Percentiles rank a stretch among this genome's conserved stretches.
Conservation (phyloP, 1,140 invertebrate species). For the Stegodyphus dumicola region DNA sequence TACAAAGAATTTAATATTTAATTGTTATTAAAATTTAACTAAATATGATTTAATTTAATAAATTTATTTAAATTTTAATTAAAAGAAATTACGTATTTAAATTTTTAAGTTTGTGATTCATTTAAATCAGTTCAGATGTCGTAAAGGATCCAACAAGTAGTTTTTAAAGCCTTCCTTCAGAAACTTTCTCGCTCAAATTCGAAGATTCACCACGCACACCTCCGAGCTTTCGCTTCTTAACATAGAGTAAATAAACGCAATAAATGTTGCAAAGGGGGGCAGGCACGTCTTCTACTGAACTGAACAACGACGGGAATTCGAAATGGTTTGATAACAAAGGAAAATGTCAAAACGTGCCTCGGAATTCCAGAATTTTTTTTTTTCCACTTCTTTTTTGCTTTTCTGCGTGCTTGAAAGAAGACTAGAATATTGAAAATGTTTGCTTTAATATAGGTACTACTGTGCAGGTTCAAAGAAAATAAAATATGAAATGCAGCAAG, state of each 20-base stretch:
- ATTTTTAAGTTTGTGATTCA: too few relatives aligned
- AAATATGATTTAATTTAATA: too few relatives aligned
- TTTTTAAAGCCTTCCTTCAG: too few relatives aligned
- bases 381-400: too few relatives aligned
- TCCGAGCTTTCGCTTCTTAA: slow-evolving; percentile 15
- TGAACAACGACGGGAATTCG: slow-evolving; percentile 21
- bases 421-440: slow-evolving; percentile 41
- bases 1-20: too few relatives aligned
- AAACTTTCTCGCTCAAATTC: too few relatives aligned
- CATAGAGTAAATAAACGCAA: slow-evolving; percentile 39
- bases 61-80: too few relatives aligned
- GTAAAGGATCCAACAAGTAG: too few relatives aligned
- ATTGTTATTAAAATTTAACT: too few relatives aligned
- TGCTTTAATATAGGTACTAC: not conserved
- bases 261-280: slow-evolving; percentile 20
- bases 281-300: not conserved
- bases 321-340: slow-evolving; percentile 43
- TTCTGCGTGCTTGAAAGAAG: not conserved
- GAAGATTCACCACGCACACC: not conserved
- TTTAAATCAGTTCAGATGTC: too few relatives aligned
- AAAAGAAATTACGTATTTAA: too few relatives aligned
- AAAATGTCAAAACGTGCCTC: slow-evolving; percentile 51
- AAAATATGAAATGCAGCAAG: not conserved
- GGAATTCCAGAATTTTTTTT: not conserved
- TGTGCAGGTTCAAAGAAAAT: not conserved